These are phyloP conservation scores for Orthonevra nobilis DNA, from an alignment of 2,888 invertebrate species.

Conservation along the genomic window DNA sequence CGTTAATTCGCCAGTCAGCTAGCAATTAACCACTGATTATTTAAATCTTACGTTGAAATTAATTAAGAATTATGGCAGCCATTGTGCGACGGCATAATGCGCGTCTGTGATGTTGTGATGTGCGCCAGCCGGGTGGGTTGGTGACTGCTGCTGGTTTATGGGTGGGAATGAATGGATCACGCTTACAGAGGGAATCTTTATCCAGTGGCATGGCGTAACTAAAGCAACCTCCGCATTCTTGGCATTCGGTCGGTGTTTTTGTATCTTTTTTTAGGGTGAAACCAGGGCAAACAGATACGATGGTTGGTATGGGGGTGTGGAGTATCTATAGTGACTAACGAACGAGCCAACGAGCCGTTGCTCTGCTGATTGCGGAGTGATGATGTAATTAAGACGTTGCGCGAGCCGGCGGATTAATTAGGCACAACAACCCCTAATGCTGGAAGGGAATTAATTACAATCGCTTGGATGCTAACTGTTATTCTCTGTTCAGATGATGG, in stretches of 20 bases:
- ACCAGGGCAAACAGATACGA: slow-evolving; percentile 6
- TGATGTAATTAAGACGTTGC: slow-evolving; percentile 57
- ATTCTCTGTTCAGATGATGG: slow-evolving; percentile 18
- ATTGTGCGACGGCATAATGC: slow-evolving; percentile 49
- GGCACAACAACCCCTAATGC: slow-evolving; percentile 61
- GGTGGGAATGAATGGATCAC: neutral
- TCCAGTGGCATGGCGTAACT: slow-evolving; percentile 26
- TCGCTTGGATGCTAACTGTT: slow-evolving; percentile 23
- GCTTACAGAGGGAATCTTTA: slow-evolving; percentile 29
- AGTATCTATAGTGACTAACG: slow-evolving; percentile 8
- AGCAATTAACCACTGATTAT: slow-evolving; percentile 69
- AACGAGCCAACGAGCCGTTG: slow-evolving; percentile 17
- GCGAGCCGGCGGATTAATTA: slow-evolving; percentile 58
- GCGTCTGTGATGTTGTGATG: slow-evolving; percentile 3
- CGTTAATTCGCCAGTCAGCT: slow-evolving; percentile 65
- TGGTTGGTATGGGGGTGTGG: neutral
- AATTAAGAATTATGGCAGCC: slow-evolving; percentile 61
- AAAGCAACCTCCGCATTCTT: slow-evolving; percentile 43
- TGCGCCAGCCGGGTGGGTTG: neutral
- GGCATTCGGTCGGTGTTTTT: neutral
- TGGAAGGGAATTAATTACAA: slow-evolving; percentile 53
- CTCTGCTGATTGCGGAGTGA: slow-evolving; percentile 32
- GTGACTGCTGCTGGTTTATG: neutral
- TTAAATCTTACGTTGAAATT: slow-evolving; percentile 63
- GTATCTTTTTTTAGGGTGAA: slow-evolving; percentile 17